These are phyloP conservation scores for Myrmecobius fasciatus DNA, from an alignment of 2,113 vertebrate genomes.

Conservation along the genomic window DNA sequence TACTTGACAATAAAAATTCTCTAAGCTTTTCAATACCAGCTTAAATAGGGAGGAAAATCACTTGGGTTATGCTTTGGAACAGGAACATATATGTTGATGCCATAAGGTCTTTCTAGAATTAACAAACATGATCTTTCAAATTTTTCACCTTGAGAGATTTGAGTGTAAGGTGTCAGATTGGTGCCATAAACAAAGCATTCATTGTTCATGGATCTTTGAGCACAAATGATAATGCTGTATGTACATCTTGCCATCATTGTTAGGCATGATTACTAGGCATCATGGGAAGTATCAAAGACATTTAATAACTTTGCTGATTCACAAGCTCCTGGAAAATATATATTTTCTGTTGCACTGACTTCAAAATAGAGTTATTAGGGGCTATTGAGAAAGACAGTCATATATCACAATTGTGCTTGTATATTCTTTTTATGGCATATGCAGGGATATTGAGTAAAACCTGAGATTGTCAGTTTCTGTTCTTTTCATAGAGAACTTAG, in stretches of 20 bases:
- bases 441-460: neutral
- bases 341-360: neutral
- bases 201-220: slow-evolving; percentile 5
- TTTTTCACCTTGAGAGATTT: neutral
- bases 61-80: neutral
- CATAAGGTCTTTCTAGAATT: slow-evolving; percentile 23
- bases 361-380: neutral
- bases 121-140: neutral
- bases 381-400: neutral
- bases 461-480: neutral
- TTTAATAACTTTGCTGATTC: neutral
- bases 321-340: neutral
- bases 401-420: neutral
- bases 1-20: slow-evolving; percentile 8
- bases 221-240: neutral
- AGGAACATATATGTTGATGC: neutral
- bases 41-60: slow-evolving; percentile 8
- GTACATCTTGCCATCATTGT: neutral
- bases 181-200: slow-evolving; percentile 17
- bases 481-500: neutral
- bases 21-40: neutral
- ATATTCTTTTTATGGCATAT: neutral
- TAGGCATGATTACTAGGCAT: neutral
- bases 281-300: neutral
- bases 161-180: neutral